Evolutionary conservation across 1,140 invertebrate genomes (phyloP), one percentile per base, ranked within the genome.

Genomic region (Ips typographus): DNA sequence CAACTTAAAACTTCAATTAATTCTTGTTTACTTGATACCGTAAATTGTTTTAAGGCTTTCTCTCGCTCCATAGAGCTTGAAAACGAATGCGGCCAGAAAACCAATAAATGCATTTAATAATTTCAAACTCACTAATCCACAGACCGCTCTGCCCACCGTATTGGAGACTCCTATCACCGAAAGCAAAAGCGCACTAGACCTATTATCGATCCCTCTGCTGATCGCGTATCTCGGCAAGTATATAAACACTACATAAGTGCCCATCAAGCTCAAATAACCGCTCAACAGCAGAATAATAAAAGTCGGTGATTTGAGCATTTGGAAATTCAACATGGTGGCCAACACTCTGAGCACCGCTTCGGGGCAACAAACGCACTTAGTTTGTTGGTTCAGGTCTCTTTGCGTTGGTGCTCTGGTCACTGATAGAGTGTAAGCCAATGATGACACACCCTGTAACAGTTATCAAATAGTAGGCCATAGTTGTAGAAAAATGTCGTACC

Each of bases 181-280:
- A 6, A 98, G 85, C n/a, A 98, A 80, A 72, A 88, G 87, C 4
- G 89, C 85, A 0, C 88, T 86, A 1, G 83, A 77, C 0, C 82
- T 76, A 38, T 81, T 68, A 0, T 84, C 77, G 60, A 87, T 82
- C 1, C 79, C 78, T 7, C 74, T 71, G 4, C 71, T 47, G 1
- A 70, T 7, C 3, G 84, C 86, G 65, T 84, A 84, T 82, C 86
- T 85, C 75, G 84, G 84, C 4, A 96, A 82, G 74, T 93, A 98
- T 77, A 92, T 86, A 78, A 95, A 98, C 1, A 96, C 96, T 4
- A 96, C 91, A 79, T 96, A 98, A 82, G 98, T 96, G 60, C 95
- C 96, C 81, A 95, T 87, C 87, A 98, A 61, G 1, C 93, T 95
- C 7, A 98, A 85, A 70, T 94, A 92, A 36, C 95, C 94, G 71